phyloP scores from a whole-genome alignment of 2,113 vertebrate species.

The Tragelaphus strepsiceros region DNA sequence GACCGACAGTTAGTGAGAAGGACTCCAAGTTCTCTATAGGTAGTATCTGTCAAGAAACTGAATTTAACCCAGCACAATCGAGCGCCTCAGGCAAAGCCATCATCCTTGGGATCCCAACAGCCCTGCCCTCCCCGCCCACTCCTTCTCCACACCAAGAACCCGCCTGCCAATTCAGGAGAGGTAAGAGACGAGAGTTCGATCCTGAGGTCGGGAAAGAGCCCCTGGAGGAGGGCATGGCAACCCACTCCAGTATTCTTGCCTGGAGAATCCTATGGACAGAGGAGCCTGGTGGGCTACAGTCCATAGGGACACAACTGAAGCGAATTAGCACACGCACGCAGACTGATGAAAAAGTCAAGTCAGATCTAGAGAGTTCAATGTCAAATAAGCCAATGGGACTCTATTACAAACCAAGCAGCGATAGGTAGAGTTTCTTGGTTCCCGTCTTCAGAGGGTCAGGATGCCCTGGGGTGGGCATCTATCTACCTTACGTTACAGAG shows the following conservation, averaged over 20 bases:
- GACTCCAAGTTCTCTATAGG: not conserved
- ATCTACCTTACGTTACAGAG: not conserved
- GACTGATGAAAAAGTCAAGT: not conserved
- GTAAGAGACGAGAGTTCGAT: too few relatives aligned
- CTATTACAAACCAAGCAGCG: not conserved
- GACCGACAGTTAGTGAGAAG: too few relatives aligned
- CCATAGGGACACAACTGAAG: not conserved
- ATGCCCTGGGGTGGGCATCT: accelerated
- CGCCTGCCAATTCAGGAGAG: not conserved
- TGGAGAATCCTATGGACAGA: too few relatives aligned
- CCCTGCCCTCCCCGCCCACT: not conserved
- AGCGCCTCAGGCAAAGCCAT: not conserved
- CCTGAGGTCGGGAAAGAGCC: too few relatives aligned
- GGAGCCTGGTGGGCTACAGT: too few relatives aligned
- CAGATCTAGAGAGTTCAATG: not conserved
- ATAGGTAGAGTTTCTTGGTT: not conserved
- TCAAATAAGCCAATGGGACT: not conserved
- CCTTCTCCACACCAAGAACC: not conserved
- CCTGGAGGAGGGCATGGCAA: too few relatives aligned
- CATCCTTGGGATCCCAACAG: not conserved
- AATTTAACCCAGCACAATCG: not conserved
- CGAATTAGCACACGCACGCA: not conserved
- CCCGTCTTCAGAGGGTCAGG: not conserved
- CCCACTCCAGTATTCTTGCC: too few relatives aligned
- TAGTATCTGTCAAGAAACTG: not conserved